phyloP scores from a whole-genome alignment of 2,888 invertebrate genomes.

The Oegoconia quadripuncta region DNA sequence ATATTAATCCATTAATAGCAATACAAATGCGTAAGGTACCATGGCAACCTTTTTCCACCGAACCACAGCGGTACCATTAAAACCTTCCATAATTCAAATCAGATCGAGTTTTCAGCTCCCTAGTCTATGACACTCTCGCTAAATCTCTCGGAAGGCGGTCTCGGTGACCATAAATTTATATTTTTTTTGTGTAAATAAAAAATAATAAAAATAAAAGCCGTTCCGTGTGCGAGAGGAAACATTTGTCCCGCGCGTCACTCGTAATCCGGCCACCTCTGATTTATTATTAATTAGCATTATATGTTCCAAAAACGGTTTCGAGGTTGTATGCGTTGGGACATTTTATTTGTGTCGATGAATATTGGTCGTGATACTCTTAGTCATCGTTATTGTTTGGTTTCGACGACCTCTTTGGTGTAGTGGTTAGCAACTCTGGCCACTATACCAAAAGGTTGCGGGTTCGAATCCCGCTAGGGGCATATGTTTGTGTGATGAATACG shows the following conservation, averaged over 20 bases:
- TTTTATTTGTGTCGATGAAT: no score
- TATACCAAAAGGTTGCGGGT: no score
- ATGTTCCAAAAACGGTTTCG: conserved; percentile 37
- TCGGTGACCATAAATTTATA: conserved; percentile 68
- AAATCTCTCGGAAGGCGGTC: conserved; percentile 77
- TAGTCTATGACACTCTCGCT: conserved; percentile 74
- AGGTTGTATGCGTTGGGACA: no score
- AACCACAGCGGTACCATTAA: conserved; percentile 45
- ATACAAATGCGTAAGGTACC: no score
- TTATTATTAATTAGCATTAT: conserved; percentile 75
- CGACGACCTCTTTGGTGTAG: no score
- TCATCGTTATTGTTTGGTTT: no score
- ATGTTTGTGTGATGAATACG: no score
- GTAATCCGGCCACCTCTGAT: conserved; percentile 68
- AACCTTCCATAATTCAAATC: conserved; percentile 68
- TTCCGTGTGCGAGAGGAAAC: conserved; percentile 65
- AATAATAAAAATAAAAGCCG: conserved; percentile 71
- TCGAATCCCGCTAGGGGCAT: no score
- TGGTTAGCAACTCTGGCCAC: no score
- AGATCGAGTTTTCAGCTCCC: conserved; percentile 63
- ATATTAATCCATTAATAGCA: no score
- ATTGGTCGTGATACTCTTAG: no score
- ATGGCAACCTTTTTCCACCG: no score
- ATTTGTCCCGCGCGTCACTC: conserved; percentile 71
- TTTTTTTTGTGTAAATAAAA: conserved; percentile 59